Base-by-base conservation (phyloP, 1,140 invertebrate species). In the Harpegnathos saltator region DNA sequence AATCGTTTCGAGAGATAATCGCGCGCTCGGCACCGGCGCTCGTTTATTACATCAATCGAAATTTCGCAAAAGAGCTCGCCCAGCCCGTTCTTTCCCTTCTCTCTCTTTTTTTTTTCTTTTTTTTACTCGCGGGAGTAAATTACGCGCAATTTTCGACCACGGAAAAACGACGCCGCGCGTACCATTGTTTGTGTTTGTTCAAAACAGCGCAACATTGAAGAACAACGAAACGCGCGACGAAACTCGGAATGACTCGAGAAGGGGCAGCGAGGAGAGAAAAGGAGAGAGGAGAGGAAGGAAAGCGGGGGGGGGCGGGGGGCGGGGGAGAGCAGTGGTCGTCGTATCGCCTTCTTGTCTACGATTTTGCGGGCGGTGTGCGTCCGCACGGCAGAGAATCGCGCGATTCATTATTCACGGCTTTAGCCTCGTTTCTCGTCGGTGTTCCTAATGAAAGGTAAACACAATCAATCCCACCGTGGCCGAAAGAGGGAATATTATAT, bases 401-500 rank as follows among this genome's bases (percentile, higher is more conserved):
- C 48, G 85, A 93, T 93, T 92, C 91, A 94, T 94, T 93, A 93
- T 93, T 93, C 89, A 93, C 83, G 80, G 82, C 72, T 82, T 75
- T 74, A 61, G 54, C 83, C 65, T 61, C 22, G 83, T 86, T 89
- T 85, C n/a, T n/a, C 77, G 69, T 62, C 83, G 83, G 86, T 87
- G 89, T 90, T 93, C 90, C 91, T 94, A 94, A 94, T 94, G 92
- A 93, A 94, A 94, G 91, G 92, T 93, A 93, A 94, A 94, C 93
- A 94, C 92, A 93, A 94, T 93, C 93, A 93, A 93, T 93, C 90
- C 91, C 75, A 62, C 50, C 82, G 80, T 71, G 83, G 82, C 80
- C 87, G 87, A 92, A 93, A 93, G 90, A 93, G 90, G 83, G 92
- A 93, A 94, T 93, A 93, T 93, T 93, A 93, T 94, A 93, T 91